Evolutionary conservation across 2,888 invertebrate genomes (phyloP).

Genomic region (Didymodactylos carnosus): DNA sequence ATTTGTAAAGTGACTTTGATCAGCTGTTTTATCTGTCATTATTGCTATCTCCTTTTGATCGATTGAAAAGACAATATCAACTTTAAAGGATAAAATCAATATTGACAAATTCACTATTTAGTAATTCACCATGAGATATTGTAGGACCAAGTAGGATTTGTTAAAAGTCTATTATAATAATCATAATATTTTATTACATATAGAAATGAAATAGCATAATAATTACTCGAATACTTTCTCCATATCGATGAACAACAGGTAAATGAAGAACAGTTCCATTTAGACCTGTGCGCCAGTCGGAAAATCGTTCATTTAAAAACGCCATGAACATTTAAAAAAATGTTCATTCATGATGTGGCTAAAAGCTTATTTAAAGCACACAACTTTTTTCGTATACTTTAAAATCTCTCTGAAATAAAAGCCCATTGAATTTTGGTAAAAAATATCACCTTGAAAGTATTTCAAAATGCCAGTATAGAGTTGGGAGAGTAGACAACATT

Average conservation of each 20-base stretch:
- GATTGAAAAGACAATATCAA: background rate
- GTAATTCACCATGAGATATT: background rate
- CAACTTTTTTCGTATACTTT: too few relatives aligned
- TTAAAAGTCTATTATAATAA: background rate
- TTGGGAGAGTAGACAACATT: too few relatives aligned
- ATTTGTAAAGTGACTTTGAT: background rate
- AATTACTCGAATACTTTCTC: background rate
- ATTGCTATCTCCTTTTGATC: background rate
- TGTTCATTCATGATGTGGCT: too few relatives aligned
- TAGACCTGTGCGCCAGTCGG: too few relatives aligned
- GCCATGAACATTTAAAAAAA: too few relatives aligned
- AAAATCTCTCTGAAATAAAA: too few relatives aligned
- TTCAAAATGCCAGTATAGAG: too few relatives aligned
- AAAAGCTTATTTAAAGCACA: too few relatives aligned
- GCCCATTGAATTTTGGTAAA: too few relatives aligned
- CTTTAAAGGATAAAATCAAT: background rate
- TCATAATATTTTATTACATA: background rate
- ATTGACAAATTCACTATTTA: background rate
- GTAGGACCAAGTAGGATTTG: background rate
- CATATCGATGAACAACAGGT: background rate
- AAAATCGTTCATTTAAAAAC: too few relatives aligned
- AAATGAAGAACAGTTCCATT: conserved; percentile 1
- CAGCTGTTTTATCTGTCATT: background rate
- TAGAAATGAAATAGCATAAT: background rate
- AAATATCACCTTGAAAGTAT: too few relatives aligned